Evolutionary conservation across 2,888 invertebrate genomes (phyloP), one percentile per base, ranked within the genome.

Genomic region (Alitta virens): DNA sequence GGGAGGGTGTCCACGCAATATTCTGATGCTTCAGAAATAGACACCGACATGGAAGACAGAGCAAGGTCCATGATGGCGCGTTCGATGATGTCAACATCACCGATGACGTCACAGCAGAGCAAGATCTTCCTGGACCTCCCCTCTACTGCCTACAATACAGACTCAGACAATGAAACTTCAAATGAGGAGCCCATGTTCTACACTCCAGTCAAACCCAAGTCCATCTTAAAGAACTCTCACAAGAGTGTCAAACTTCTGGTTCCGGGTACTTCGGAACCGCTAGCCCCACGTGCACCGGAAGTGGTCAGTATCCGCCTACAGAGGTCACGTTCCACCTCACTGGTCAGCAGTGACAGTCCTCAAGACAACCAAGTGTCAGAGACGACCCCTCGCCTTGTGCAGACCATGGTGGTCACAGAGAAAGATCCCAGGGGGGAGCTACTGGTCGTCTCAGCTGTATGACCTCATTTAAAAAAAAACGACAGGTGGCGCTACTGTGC

Each of bases 151-250:
- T 33, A 50, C 21, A 59, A 50, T n/a, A 59, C 59, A 2, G 59
- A 59, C 21, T 59, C 59, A 33, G 59, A 59, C 24, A 59, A 59
- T 27, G 59, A 59, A 1, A 59, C 59, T 2, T 59, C 59, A 2
- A 59, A 38, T 1, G 59, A 59, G 24, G 58, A 33, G n/a, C 38
- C 50, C 5, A 23, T 49, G 18, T 24, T 59, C 14, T 38, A 21
- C 18, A 23, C 50, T 21, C 38, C 52, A 2, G 21, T 14, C 18
- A 50, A 50, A 21, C 27, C 50, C 23, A 59, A 52, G 40, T 59
- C 59, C 14, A 59, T 59, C 38, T 51, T 59, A 16, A 59, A 59
- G 25, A 46, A 46, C 46, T 46, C 46, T 7, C 5, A n/a, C n/a
- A 46, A 46, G n/a, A 46, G 46, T 46, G 46, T 46, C 46, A 46